phyloP scores from a whole-genome alignment of 2,797 vertebrate species.

The Argyrosomus regius region DNA sequence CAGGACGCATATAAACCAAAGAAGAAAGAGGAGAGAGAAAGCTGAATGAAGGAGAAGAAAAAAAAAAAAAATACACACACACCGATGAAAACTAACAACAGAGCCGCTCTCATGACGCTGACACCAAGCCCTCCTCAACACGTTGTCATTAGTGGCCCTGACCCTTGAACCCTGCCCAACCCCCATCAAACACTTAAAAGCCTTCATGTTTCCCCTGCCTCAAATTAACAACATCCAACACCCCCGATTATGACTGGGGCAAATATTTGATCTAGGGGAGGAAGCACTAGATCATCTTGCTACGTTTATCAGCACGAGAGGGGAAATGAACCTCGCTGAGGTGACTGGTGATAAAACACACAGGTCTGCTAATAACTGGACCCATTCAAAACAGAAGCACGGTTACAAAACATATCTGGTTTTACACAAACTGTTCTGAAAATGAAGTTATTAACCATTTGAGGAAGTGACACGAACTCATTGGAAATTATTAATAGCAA shows the following conservation, averaged over 20 bases:
- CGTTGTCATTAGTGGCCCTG: constrained; percentile 81
- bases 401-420: not conserved
- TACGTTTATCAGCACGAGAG: constrained; percentile 74
- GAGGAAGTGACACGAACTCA: not conserved
- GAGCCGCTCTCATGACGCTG: constrained; percentile 66
- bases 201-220: constrained; percentile 73
- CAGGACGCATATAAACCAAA: constrained; percentile 70
- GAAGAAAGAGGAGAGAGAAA: constrained; percentile 48
- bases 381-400: constrained; percentile 43
- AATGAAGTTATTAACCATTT: not conserved
- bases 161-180: constrained; percentile 80
- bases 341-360: constrained; percentile 76
- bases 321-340: constrained; percentile 78
- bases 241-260: constrained; percentile 73
- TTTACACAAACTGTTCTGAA: not conserved
- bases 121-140: constrained; percentile 75
- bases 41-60: not conserved
- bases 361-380: constrained; percentile 48
- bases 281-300: constrained; percentile 81
- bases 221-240: constrained; percentile 84
- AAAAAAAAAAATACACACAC: constrained; percentile 15
- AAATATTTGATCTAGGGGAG: constrained; percentile 82
- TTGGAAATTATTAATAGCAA: not conserved
- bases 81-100: constrained; percentile 67
- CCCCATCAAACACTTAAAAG: constrained; percentile 80